Base-by-base conservation (phyloP, 1,140 invertebrate species). In the Atta colombica region DNA sequence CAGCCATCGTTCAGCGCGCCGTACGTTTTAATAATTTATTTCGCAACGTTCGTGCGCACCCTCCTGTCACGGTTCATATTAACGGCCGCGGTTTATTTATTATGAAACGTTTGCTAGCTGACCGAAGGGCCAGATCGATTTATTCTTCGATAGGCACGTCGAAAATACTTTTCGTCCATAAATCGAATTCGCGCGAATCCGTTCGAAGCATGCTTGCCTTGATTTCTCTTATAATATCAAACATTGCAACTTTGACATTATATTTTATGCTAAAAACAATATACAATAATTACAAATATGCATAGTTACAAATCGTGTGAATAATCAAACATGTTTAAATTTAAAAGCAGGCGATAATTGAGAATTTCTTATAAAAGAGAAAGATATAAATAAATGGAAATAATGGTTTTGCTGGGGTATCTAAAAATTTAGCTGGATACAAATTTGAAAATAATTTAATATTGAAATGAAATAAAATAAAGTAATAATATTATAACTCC, bases 1-100 rank as follows among this genome's bases (percentile, higher is more conserved):
- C 85, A 31, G 77, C 85, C 61, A 82, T 86, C 85, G 77, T 86
- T 84, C 80, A 84, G 55, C 80, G 25, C 68, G 80, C 80, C 69
- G 80, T 84, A 35, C 75, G 63, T 86, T 86, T 86, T 80, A 77
- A 86, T 86, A 86, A 86, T 86, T 86, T 86, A 86, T 86, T 86
- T 86, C 75, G 65, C 77, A 86, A 69, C 77, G 77, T 82, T 60
- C 35, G 21, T 60, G 77, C 77, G 31, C 63, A 51, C 85, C 65
- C 63, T 69, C 51, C 77, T 69, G 63, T 86, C 77, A 80, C 55
- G 58, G n/a, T 16, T 84, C 80, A 49, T 84, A 84, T 84, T 63
- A 84, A 84, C 80, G 69, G 58, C 69, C 69, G 55, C 14, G 69
- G 80, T 84, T 84, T 84, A 84, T 84, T 84, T 84, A 84, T 74